phyloP scores from a whole-genome alignment of 2,797 vertebrate species.

The Xenops minutus region DNA sequence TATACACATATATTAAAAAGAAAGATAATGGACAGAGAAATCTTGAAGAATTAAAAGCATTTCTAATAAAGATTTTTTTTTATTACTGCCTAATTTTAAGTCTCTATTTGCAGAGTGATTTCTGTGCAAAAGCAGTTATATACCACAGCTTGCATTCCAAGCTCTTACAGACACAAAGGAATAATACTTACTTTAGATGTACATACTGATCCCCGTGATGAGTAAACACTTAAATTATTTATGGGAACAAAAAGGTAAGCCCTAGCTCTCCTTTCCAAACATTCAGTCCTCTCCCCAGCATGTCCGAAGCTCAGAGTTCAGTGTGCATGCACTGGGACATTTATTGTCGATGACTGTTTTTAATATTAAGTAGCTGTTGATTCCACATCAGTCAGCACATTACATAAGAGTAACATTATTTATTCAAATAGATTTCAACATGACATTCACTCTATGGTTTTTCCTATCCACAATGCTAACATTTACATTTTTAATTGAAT shows the following conservation, averaged over 20 bases:
- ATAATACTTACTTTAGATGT: conserved; percentile 33
- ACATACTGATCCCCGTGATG: background rate
- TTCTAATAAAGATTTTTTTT: background rate
- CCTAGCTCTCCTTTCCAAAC: conserved; percentile 31
- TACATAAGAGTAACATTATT: conserved; percentile 53
- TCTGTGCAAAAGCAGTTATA: conserved; percentile 3
- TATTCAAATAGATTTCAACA: conserved; percentile 43
- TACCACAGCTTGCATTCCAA: background rate
- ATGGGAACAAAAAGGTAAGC: conserved; percentile 42
- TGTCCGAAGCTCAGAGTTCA: conserved; percentile 19
- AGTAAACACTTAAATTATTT: conserved; percentile 44
- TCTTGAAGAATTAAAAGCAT: background rate
- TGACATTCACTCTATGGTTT: background rate
- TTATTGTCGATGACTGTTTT: background rate
- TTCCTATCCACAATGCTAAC: background rate
- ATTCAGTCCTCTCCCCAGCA: background rate
- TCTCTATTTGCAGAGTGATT: background rate
- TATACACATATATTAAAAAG: background rate
- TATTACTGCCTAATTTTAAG: background rate
- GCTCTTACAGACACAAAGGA: background rate
- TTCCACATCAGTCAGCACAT: conserved; percentile 40
- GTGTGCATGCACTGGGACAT: background rate
- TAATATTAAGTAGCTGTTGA: conserved; percentile 50
- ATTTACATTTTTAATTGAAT: background rate
- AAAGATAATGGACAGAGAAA: background rate